phyloP scores from a whole-genome alignment of 2,888 invertebrate species.

The Notodonta ziczac region DNA sequence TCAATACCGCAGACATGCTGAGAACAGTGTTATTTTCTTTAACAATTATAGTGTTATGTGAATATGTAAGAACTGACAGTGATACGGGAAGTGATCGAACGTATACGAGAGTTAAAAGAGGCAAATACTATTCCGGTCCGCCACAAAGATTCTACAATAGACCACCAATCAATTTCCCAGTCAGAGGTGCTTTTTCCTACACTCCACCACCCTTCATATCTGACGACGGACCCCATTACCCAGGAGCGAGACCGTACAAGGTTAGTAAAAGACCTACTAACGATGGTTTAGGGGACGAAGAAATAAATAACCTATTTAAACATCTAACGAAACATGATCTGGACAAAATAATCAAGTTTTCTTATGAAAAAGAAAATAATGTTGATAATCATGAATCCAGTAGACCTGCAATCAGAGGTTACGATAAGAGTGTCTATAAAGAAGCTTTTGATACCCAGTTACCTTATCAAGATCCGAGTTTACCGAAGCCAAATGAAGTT shows the following conservation, averaged over 20 bases:
- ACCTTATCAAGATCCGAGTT: constrained; percentile 15
- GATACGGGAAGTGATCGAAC: constrained; percentile 37
- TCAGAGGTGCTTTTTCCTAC: constrained; percentile 59
- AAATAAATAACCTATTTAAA: constrained; percentile 68
- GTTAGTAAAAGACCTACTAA: constrained; percentile 64
- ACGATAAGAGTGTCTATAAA: constrained; percentile 30
- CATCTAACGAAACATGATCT: constrained; percentile 72
- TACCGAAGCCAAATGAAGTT: constrained; percentile 17
- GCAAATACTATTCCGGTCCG: constrained; percentile 63
- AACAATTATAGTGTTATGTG: constrained; percentile 44
- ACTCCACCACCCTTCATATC: constrained; percentile 63
- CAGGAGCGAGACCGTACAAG: constrained; percentile 54
- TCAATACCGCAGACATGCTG: constrained; percentile 27
- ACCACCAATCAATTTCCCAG: constrained; percentile 53
- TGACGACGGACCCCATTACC: constrained; percentile 46
- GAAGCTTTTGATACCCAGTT: constrained; percentile 17
- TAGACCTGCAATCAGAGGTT: constrained; percentile 26
- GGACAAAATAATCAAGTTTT: constrained; percentile 66
- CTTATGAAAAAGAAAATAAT: constrained; percentile 48
- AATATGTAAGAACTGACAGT: constrained; percentile 44
- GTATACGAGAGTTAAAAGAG: constrained; percentile 62
- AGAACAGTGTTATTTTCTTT: constrained; percentile 28
- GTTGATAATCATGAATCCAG: constrained; percentile 25
- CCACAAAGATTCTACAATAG: constrained; percentile 60
- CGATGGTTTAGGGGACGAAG: constrained; percentile 65